Evolutionary conservation across 2,888 invertebrate species (phyloP).

Genomic region (Dryobotodes eremita): DNA sequence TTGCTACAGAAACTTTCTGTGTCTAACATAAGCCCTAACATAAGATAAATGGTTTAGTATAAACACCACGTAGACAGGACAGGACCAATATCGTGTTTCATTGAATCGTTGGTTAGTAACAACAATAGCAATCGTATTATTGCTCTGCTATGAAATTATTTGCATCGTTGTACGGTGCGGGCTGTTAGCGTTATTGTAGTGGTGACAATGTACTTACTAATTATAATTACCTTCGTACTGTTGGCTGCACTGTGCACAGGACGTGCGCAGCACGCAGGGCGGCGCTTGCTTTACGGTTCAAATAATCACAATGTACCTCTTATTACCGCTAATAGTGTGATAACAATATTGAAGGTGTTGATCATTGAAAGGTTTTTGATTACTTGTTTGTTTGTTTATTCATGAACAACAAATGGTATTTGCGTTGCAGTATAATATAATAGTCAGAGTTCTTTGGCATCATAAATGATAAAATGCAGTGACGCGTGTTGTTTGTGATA

Average conservation of each 20-base stretch:
- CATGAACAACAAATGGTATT: too few relatives aligned
- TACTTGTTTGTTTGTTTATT: neutral
- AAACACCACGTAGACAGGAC: neutral
- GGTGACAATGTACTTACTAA: conserved; percentile 3
- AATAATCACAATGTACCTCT: neutral
- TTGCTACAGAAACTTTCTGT: neutral
- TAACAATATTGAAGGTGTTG: neutral
- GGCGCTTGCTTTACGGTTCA: neutral
- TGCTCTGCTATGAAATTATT: conserved; percentile 1
- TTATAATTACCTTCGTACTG: conserved; percentile 5
- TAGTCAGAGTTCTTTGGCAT: neutral
- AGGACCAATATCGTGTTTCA: neutral
- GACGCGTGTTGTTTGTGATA: too few relatives aligned
- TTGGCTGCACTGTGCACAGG: neutral
- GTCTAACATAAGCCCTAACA: neutral
- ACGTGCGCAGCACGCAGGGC: neutral
- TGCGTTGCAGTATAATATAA: neutral
- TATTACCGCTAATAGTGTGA: neutral
- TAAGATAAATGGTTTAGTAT: neutral
- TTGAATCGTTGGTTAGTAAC: neutral
- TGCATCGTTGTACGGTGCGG: neutral
- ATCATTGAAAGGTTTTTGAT: neutral
- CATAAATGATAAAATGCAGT: neutral
- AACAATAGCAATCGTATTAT: conserved; percentile 5
- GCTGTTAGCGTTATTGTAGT: conserved; percentile 3